phyloP scores from a whole-genome alignment of 2,113 vertebrate genomes.

The Entomyzon cyanotis region DNA sequence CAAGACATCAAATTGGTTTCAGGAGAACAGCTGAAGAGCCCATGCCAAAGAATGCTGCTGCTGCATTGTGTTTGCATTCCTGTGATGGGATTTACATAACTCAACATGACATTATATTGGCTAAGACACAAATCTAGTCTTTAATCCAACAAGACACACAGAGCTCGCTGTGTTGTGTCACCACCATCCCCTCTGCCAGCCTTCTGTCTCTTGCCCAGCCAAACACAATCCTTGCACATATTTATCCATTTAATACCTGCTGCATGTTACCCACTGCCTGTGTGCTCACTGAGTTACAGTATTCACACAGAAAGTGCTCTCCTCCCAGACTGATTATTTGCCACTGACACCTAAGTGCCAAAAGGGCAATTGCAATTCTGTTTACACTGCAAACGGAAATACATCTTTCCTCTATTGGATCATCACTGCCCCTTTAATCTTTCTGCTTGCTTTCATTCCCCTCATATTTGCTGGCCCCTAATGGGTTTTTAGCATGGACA shows the following conservation, averaged over 20 bases:
- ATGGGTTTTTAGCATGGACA: constrained; percentile 20
- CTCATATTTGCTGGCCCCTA: not conserved
- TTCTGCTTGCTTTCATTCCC: not conserved
- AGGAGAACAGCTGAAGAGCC: constrained; percentile 56
- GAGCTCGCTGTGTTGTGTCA: constrained; percentile 62
- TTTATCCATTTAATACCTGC: constrained; percentile 55
- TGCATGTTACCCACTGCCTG: not conserved
- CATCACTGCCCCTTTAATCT: not conserved
- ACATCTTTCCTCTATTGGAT: not conserved
- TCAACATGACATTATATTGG: constrained; percentile 78
- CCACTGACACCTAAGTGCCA: not conserved
- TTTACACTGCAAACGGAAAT: constrained; percentile 6
- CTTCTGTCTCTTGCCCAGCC: constrained; percentile 36
- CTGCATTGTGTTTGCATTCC: constrained; percentile 76
- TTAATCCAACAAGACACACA: constrained; percentile 75
- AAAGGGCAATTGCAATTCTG: not conserved
- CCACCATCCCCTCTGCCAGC: constrained; percentile 62
- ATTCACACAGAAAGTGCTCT: not conserved
- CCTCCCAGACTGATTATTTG: not conserved
- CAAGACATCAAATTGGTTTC: constrained; percentile 67
- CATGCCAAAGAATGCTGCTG: constrained; percentile 57
- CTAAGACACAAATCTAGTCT: constrained; percentile 73
- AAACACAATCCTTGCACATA: constrained; percentile 34
- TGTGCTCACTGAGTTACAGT: not conserved
- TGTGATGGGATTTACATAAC: constrained; percentile 80